phyloP scores from a whole-genome alignment of 2,113 vertebrate genomes.

The Pelobates fuscus region DNA sequence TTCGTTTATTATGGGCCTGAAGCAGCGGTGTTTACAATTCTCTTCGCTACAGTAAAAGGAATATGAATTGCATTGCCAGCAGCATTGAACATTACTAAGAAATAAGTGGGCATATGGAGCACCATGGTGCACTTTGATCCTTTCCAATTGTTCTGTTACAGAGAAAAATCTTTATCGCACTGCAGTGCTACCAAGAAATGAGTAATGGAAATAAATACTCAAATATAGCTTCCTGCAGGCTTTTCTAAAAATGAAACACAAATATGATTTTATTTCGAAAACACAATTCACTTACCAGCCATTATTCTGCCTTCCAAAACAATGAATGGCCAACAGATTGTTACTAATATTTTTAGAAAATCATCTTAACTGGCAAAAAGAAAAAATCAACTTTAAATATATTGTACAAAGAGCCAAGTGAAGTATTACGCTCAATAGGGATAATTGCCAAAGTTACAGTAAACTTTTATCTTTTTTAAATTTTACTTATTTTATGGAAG shows the following conservation, averaged over 20 bases:
- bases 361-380: too few relatives aligned
- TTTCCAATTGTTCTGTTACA: slow-evolving; percentile 36
- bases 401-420: too few relatives aligned
- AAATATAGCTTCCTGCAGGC: slow-evolving; percentile 8
- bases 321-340: neutral
- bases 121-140: slow-evolving; percentile 33
- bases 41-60: slow-evolving; percentile 5
- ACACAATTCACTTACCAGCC: slow-evolving; percentile 16
- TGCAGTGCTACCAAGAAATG: slow-evolving; percentile 22
- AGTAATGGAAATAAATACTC: slow-evolving; percentile 30
- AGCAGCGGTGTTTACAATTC: slow-evolving; percentile 17
- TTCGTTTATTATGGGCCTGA: slow-evolving; percentile 21
- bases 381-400: too few relatives aligned
- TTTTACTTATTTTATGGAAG: too few relatives aligned
- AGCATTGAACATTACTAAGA: slow-evolving; percentile 34
- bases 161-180: slow-evolving; percentile 36
- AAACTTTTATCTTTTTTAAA: too few relatives aligned
- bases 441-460: too few relatives aligned
- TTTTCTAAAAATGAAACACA: slow-evolving; percentile 16
- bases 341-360: too few relatives aligned
- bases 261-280: neutral
- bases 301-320: neutral
- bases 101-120: slow-evolving; percentile 38
- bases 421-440: too few relatives aligned
- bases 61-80: slow-evolving; percentile 33